Evolutionary conservation across 2,113 vertebrate species (phyloP).

Genomic region (Protobothrops flavoviridis): DNA sequence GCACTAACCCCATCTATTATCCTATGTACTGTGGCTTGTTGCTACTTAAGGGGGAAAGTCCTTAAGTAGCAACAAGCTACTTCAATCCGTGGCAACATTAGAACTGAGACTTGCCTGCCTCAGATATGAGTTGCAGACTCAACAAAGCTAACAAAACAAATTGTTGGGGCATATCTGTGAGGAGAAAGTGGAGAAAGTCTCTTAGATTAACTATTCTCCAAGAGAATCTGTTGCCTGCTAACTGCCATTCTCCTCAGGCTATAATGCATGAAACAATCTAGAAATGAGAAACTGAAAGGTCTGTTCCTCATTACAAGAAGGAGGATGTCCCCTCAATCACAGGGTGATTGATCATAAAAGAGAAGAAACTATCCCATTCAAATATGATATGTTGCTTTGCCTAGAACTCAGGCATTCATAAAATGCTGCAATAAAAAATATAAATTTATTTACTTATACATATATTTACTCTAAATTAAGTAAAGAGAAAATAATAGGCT

Average conservation of each 20-base stretch:
- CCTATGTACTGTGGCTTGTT: background rate
- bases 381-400: background rate
- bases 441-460: no score
- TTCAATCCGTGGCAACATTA: background rate
- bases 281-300: background rate
- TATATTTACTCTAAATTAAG: background rate
- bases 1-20: background rate
- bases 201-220: background rate
- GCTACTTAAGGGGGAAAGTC: background rate
- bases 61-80: background rate
- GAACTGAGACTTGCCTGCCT: background rate
- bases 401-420: background rate
- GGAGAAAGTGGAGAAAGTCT: background rate
- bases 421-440: background rate
- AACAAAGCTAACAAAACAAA: background rate
- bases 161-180: background rate
- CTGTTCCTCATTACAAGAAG: background rate
- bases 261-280: background rate
- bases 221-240: background rate
- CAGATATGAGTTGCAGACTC: background rate
- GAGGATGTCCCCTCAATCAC: background rate
- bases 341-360: background rate
- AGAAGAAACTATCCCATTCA: background rate
- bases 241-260: background rate
- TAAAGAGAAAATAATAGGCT: background rate